phyloP scores from a whole-genome alignment of 1,140 invertebrate genomes.

The Pissodes strobi region DNA sequence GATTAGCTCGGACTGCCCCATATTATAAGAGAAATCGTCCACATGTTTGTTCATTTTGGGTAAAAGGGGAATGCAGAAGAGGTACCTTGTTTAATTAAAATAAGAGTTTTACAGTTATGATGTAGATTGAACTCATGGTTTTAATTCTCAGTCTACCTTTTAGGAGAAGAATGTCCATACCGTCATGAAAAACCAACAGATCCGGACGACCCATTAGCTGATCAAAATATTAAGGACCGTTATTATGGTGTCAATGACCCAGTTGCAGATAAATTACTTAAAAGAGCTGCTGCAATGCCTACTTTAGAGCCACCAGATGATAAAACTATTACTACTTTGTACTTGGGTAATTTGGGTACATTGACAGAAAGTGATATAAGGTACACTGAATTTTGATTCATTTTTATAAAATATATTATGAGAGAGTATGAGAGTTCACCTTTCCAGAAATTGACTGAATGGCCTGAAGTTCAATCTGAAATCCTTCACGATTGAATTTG shows the following conservation, averaged over 20 bases:
- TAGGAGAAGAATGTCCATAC: slow-evolving; percentile 97
- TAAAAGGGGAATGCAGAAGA: slow-evolving; percentile 98
- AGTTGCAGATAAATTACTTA: slow-evolving; percentile 96
- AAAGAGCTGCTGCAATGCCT: slow-evolving; percentile 91
- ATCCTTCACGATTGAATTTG: too few species aligned
- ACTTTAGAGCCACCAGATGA: slow-evolving; percentile 95
- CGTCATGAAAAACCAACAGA: slow-evolving; percentile 98
- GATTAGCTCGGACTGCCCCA: slow-evolving; percentile 94
- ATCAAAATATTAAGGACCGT: slow-evolving; percentile 98
- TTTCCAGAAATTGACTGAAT: too few species aligned
- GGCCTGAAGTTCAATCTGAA: too few species aligned
- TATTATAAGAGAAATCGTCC: slow-evolving; percentile 99
- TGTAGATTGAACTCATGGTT: too few species aligned
- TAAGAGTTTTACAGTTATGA: too few species aligned
- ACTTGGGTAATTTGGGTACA: slow-evolving; percentile 92
- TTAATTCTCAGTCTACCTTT: not conserved
- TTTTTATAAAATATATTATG: not conserved
- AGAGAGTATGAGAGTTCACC: not conserved
- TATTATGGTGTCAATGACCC: slow-evolving; percentile 99
- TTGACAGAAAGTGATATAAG: slow-evolving; percentile 89
- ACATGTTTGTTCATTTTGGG: slow-evolving; percentile 99
- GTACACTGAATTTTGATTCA: too few species aligned
- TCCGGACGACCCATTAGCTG: slow-evolving; percentile 97
- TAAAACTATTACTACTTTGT: slow-evolving; percentile 93
- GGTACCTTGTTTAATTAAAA: too few species aligned